phyloP scores from a whole-genome alignment of 2,113 vertebrate species.

The Phainopepla nitens region DNA sequence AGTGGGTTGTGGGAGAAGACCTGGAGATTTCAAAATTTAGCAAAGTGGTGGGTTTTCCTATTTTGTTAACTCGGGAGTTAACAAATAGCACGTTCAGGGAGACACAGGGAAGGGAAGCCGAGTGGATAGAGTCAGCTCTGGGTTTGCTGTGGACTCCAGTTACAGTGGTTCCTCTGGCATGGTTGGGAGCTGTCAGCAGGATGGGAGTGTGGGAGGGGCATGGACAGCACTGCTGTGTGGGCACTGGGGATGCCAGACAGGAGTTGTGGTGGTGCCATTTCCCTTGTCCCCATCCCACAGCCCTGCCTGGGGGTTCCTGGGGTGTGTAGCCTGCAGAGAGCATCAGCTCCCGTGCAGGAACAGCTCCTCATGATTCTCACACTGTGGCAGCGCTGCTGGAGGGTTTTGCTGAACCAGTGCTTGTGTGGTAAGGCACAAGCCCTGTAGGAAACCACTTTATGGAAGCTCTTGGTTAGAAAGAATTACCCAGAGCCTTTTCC shows the following conservation, averaged over 20 bases:
- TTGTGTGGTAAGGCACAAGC: accelerated
- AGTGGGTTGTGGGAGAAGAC: neutral
- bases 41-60: neutral
- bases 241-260: neutral
- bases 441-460: neutral
- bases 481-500: neutral
- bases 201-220: neutral
- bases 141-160: neutral
- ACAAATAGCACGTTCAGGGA: neutral
- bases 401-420: neutral
- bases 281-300: neutral
- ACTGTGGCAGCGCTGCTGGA: neutral
- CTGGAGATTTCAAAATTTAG: neutral
- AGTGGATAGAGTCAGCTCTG: too few relatives aligned
- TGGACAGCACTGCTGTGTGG: accelerated
- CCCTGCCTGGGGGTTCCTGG: accelerated
- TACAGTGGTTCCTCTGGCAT: accelerated
- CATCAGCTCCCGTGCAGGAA: accelerated
- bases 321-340: neutral
- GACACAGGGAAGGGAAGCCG: neutral
- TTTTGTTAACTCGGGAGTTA: neutral
- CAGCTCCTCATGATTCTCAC: accelerated
- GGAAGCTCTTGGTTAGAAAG: neutral
- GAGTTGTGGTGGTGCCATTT: neutral
- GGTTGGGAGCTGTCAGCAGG: neutral